Evolutionary conservation across 2,888 invertebrate species (phyloP), one percentile per base, ranked within the genome.

Genomic region (Diadegma fenestrale): DNA sequence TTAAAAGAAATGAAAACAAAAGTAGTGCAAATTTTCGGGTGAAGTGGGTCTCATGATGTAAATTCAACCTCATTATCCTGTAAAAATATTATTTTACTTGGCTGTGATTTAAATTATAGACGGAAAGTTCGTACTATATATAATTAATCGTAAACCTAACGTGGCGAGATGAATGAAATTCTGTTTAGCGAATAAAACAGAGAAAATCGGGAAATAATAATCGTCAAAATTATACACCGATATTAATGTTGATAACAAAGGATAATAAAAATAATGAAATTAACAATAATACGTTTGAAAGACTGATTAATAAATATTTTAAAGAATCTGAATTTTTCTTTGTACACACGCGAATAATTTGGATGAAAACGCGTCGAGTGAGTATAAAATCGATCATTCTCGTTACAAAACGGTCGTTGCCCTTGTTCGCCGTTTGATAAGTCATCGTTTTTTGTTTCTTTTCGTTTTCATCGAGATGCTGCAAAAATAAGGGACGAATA

Each of bases 271-370:
- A 79, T 54, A 63, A 66, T 69, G 76, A 77, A 71, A 71, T 64
- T 66, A 78, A 82, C 77, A 71, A 79, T 80, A 72, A 77, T 75
- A 72, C 61, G 75, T 87, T 82, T 68, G 58, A 87, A 80, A 87
- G 87, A 79, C 87, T 87, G 87, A 87, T 84, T 87, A 87, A 80
- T 64, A 51, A 81, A 85, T 86, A 85, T 58, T 43, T 72, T 71
- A 64, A 61, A 64, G 69, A 81, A 80, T 81, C 80, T 83, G 54
- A 7, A 54, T 78, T 1, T n/a, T 43, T 51, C 72, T 26, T 45
- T n/a, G 26, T 51, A 41, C 12, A n/a, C 41, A 41, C 12, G 26
- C 41, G 19, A 48, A 58, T 43, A 77, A 77, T 61, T 22, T 58
- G 58, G 14, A 5, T 45, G 48, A 72, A 22, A 80, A 2, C n/a